A percentile compares a stretch with the other conserved stretches of the same genome.
Conservation (phyloP, 2,888 invertebrate genomes). For the Sinopyrophorus schimmeli region DNA sequence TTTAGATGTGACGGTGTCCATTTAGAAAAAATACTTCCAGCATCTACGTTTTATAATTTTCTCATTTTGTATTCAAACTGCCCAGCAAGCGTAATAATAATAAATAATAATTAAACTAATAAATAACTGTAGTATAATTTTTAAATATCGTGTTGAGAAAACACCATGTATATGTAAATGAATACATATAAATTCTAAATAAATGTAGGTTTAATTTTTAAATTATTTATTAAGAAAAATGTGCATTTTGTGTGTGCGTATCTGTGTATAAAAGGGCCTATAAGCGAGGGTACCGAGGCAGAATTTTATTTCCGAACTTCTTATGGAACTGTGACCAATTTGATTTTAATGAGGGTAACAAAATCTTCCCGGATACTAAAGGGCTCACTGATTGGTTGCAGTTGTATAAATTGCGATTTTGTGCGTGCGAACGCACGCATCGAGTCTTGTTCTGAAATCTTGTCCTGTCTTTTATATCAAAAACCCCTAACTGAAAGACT, state of each 20-base stretch:
- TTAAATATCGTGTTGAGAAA: constrained; percentile 18
- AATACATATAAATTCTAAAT: constrained; percentile 38
- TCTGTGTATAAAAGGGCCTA: constrained; percentile 30
- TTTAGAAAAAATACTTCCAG: constrained; percentile 27
- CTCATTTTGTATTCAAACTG: constrained; percentile 5
- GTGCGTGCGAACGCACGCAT: constrained; percentile 18
- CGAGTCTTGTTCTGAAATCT: constrained; percentile 28
- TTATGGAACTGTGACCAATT: constrained; percentile 35
- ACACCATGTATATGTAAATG: constrained; percentile 29
- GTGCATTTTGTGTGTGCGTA: constrained; percentile 32
- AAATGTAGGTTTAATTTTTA: constrained; percentile 37
- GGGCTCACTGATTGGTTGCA: constrained; percentile 45
- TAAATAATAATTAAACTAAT: no score
- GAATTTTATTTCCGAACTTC: constrained; percentile 15
- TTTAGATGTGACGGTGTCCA: constrained; percentile 23
- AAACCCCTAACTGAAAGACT: constrained; percentile 36
- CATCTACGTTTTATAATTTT: constrained; percentile 4
- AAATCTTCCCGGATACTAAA: constrained; percentile 33
- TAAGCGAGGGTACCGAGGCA: constrained; percentile 22
- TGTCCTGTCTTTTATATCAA: constrained; percentile 34
- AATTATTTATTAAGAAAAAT: constrained; percentile 44
- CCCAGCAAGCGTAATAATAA: constrained; percentile 9
- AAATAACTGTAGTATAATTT: no score
- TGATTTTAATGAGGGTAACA: constrained; percentile 30
- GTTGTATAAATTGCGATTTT: constrained; percentile 32